Percentiles rank a stretch among this genome's conserved stretches.
phyloP scores from a whole-genome alignment of 23 tunicate species.

The Styela clava region DNA sequence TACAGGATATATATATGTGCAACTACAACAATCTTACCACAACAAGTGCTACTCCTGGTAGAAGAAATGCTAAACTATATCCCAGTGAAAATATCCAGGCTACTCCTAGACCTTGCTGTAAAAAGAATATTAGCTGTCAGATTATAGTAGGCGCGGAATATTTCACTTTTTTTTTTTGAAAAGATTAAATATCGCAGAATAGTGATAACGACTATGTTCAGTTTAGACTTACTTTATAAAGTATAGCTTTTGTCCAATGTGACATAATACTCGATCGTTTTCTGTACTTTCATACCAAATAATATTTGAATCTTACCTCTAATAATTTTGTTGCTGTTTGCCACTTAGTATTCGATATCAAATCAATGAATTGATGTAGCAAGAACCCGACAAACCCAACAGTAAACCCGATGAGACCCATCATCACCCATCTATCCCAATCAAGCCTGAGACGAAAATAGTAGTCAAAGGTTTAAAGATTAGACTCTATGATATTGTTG shows the following conservation, averaged over 20 bases:
- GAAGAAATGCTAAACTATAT: constrained; percentile 79
- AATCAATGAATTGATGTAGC: constrained; percentile 90
- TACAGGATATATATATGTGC: too few species aligned
- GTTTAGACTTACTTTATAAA: too few species aligned
- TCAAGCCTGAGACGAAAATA: constrained; percentile 42
- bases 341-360: constrained; percentile 93
- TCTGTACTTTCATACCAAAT: background rate
- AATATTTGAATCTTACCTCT: constrained; percentile 34
- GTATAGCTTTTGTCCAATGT: too few species aligned
- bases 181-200: background rate
- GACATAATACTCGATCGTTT: background rate
- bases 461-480: background rate
- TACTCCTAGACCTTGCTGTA: constrained; percentile 49
- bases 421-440: constrained; percentile 98
- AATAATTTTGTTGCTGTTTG: constrained; percentile 45
- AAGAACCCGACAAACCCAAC: constrained; percentile 96
- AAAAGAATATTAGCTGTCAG: background rate
- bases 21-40: constrained; percentile 73
- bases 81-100: constrained; percentile 90
- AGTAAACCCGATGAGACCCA: constrained; percentile 95
- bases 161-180: too few species aligned
- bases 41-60: constrained; percentile 64
- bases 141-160: too few species aligned
- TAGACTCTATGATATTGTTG: background rate
- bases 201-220: background rate